Evolutionary conservation across 2,888 invertebrate genomes (phyloP), one percentile per base, ranked within the genome.

Genomic region (Polia nebulosa): DNA sequence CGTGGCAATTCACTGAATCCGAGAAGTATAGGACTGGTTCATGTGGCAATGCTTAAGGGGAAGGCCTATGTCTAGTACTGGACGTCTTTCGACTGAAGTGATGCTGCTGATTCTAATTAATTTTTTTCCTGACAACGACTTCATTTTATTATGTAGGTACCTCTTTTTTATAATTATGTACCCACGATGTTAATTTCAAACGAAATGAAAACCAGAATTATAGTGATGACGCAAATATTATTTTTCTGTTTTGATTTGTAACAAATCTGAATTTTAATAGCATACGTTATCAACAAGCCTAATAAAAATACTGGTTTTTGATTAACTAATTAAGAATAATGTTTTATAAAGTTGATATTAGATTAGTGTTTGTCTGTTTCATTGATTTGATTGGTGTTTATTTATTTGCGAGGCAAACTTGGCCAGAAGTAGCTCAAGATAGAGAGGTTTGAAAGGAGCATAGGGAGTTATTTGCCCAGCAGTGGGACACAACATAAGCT

Each of bases 161-260:
- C 17, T n/a, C 39, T n/a, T n/a, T n/a, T n/a, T n/a, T n/a, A n/a
- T n/a, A n/a, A n/a, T n/a, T n/a, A n/a, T 39, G 39, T 17, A 6
- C 1, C 5, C 6, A 39, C 13, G 15, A 47, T 25, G 58, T 29
- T 62, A 20, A 64, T 41, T 32, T 32, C 4, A 41, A 22, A n/a
- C n/a, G 4, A 15, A 47, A 22, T 34, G 20, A 41, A 41, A 73
- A 74, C 44, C 29, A 32, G 74, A 29, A 52, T 11, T 25, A 7
- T 32, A 27, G 8, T 39, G 36, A 66, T 47, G 69, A 70, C 52
- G 67, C 44, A 74, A 74, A 44, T 44, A 36, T 9, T 25, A 44
- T 32, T 52, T 32, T 65, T 36, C 29, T 39, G n/a, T n/a, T 66
- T 53, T 72, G 34, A 41, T 74, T 27, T 66, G 11, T 20, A 22